Evolutionary conservation across 2,888 invertebrate species (phyloP), one percentile per base, ranked within the genome.

Genomic region (Iselma pallidipennis): DNA sequence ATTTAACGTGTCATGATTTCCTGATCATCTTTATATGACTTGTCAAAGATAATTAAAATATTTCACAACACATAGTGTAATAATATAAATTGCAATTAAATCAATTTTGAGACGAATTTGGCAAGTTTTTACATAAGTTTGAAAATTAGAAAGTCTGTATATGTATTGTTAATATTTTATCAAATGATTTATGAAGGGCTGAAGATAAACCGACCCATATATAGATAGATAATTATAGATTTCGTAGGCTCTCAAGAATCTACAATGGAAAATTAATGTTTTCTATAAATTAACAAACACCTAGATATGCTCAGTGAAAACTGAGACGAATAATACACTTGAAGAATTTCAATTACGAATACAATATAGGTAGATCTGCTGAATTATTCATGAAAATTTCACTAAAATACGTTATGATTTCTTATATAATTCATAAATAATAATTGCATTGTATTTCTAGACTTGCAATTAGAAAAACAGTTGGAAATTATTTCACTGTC

Each of bases 341-440:
- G 42, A 37, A 37, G 42, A 37, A 37, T 14, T 37, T 37, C 42
- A 6, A 4, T 37, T 37, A 14, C n/a, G n/a, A n/a, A n/a, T 37
- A 16, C 16, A 9, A 6, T 37, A 16, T 37, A 4, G 9, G 14
- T 49, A 28, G 25, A 7, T 19, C 12, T 37, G 7, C 7, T 55
- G 26, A 55, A 55, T 54, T 21, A 54, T 54, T 33, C 54, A 42
- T 54, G 33, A 54, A 25, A 21, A 54, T 19, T 54, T 16, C n/a
- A 14, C 31, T n/a, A 37, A 54, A 21, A 31, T 21, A 23, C 42
- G 55, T 42, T 55, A 42, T 16, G 28, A 55, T 55, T 55, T 25
- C 48, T 53, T 53, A 53, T 31, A 33, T 53, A 53, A 53, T 23
- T 2, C 29, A 29, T 49, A 21, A 23, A 49, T n/a, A 16, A 25